Base-by-base conservation (phyloP, 1,140 invertebrate genomes). In the Aphaenogaster floridana region DNA sequence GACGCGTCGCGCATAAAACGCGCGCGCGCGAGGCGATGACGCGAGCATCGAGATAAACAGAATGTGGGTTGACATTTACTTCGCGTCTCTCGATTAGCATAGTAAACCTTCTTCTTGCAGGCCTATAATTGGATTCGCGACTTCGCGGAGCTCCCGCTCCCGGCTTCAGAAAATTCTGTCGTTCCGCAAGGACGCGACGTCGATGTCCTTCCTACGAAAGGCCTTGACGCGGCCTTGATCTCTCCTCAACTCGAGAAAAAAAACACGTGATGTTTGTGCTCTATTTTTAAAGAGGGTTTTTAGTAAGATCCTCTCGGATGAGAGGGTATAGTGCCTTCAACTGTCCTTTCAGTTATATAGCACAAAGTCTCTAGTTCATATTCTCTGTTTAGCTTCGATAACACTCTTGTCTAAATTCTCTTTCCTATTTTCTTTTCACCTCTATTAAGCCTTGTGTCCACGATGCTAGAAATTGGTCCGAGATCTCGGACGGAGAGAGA, bases 61-160 rank as follows among this genome's bases (percentile, higher is more conserved):
- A 90, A 91, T 90, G 91, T 92, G 89, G 91, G 74, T 92, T 93
- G 93, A 93, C 92, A 93, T 93, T 93, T 89, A 87, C 87, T 90
- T 69, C 66, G 66, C 87, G 64, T 59, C 59, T 76, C 76, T 86
- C 87, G 89, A 94, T 94, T 94, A 93, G 92, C 92, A 93, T 94
- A 91, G 90, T 90, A 93, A 94, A 88, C 90, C 90, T 90, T 91
- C 78, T 86, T 89, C 86, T 86, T 59, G 80, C 54, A 52, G 66
- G 77, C 39, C 89, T 93, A 93, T 93, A 93, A 94, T 94, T 94
- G 93, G 92, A 93, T 93, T 92, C 88, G 86, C 88, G 90, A 28
- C 54, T 89, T 92, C 89, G 89, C 90, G 90, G 86, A 80, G 92
- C 74, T 86, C 77, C 68, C 17, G 54, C 36, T 77, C 48, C 36